phyloP scores from a whole-genome alignment of 1,140 invertebrate species.

The Elysia chlorotica region DNA sequence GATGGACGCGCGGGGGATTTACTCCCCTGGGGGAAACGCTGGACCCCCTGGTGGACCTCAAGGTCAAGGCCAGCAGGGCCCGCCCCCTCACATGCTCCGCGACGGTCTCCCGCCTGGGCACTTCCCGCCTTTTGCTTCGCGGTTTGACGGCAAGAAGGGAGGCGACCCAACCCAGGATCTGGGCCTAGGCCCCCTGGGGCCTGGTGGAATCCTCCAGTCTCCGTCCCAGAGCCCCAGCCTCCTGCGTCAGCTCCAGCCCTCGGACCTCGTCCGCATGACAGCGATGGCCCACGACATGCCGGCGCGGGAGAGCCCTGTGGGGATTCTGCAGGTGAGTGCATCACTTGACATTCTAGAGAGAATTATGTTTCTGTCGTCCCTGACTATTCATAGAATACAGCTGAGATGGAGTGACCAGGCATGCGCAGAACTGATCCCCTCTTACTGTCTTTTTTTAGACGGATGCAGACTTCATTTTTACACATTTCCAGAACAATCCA shows the following conservation, averaged over 20 bases:
- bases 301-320: conserved; percentile 10
- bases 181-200: conserved; percentile 18
- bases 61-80: conserved; percentile 20
- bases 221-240: conserved; percentile 15
- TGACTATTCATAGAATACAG: too few species aligned
- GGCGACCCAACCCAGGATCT: too few species aligned
- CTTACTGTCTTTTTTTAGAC: too few species aligned
- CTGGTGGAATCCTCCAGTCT: conserved; percentile 16
- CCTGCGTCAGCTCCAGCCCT: conserved; percentile 1
- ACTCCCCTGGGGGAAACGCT: too few species aligned
- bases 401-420: too few species aligned
- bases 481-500: too few species aligned
- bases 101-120: conserved; percentile 21
- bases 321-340: conserved; percentile 18
- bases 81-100: conserved; percentile 17
- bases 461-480: too few species aligned
- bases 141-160: conserved; percentile 30
- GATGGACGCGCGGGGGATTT: conserved; percentile 26
- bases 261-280: conserved; percentile 8
- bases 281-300: conserved; percentile 20
- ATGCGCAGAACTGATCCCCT: too few species aligned
- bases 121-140: conserved; percentile 29
- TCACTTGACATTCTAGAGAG: too few species aligned
- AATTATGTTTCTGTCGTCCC: too few species aligned
- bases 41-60: too few species aligned